These are phyloP conservation scores for Lepus americanus DNA, from an alignment of 2,113 vertebrate genomes.

Conservation along the genomic window DNA sequence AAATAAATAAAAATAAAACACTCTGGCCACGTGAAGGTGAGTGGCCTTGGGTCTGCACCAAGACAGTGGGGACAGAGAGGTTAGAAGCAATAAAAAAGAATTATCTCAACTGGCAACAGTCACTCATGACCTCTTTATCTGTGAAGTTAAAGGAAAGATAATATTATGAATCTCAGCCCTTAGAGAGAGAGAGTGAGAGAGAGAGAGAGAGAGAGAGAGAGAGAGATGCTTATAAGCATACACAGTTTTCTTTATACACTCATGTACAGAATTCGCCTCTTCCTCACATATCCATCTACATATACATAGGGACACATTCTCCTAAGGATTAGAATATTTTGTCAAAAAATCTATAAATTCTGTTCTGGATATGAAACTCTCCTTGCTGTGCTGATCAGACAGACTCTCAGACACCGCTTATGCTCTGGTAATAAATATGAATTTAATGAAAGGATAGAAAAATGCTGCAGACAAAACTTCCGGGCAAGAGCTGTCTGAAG, in stretches of 20 bases:
- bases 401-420: slow-evolving; percentile 73
- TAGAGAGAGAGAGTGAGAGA: background rate
- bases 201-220: background rate
- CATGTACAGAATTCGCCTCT: background rate
- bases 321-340: slow-evolving; percentile 35
- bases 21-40: too few relatives aligned
- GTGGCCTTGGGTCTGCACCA: too few relatives aligned
- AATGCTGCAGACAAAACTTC: slow-evolving; percentile 75
- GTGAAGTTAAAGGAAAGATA: background rate
- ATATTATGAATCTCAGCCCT: background rate
- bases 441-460: slow-evolving; percentile 76
- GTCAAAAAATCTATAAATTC: background rate
- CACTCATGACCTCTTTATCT: background rate
- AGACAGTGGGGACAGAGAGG: too few relatives aligned
- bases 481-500: slow-evolving; percentile 66
- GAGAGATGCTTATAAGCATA: background rate
- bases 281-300: background rate
- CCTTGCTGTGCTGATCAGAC: slow-evolving; percentile 65
- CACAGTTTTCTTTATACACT: background rate
- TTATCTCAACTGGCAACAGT: background rate
- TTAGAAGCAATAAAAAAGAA: background rate
- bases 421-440: slow-evolving; percentile 72
- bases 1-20: too few relatives aligned
- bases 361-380: slow-evolving; percentile 50
- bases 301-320: slow-evolving; percentile 19